These are phyloP conservation scores for Palythoa grandiflora DNA, from an alignment of 92 coral and sea anemone genomes.

Conservation along the genomic window DNA sequence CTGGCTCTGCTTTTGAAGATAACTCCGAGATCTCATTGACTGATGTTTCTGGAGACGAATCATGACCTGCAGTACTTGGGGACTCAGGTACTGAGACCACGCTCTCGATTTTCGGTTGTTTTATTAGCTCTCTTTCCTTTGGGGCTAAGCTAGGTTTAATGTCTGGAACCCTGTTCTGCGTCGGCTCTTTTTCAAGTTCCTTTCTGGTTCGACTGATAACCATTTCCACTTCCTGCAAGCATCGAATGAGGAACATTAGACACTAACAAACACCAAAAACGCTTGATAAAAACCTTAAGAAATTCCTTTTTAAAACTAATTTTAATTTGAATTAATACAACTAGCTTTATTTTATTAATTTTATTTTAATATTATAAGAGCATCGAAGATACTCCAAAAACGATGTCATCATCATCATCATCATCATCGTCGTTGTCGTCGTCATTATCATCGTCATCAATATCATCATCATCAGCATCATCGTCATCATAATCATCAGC, in stretches of 20 bases:
- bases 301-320: too few species aligned
- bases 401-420: too few species aligned
- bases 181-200: constrained; percentile 68
- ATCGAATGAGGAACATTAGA: background rate
- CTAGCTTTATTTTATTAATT: too few species aligned
- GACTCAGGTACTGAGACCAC: constrained; percentile 29
- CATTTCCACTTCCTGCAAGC: constrained; percentile 82
- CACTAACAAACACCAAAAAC: background rate
- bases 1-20: constrained; percentile 1
- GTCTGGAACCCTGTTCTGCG: constrained; percentile 28
- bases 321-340: too few species aligned
- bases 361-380: too few species aligned
- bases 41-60: constrained; percentile 26
- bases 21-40: constrained; percentile 12
- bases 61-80: background rate
- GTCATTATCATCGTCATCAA: too few species aligned
- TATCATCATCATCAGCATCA: too few species aligned
- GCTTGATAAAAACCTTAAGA: background rate
- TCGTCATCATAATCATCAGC: too few species aligned
- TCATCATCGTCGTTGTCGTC: too few species aligned
- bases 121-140: constrained; percentile 3
- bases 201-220: constrained; percentile 81
- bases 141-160: constrained; percentile 43
- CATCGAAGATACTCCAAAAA: too few species aligned
- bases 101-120: constrained; percentile 5